Percentiles rank a stretch among this genome's conserved stretches.
Conservation (phyloP, 2,888 invertebrate species). For the Teinopalpus imperialis region DNA sequence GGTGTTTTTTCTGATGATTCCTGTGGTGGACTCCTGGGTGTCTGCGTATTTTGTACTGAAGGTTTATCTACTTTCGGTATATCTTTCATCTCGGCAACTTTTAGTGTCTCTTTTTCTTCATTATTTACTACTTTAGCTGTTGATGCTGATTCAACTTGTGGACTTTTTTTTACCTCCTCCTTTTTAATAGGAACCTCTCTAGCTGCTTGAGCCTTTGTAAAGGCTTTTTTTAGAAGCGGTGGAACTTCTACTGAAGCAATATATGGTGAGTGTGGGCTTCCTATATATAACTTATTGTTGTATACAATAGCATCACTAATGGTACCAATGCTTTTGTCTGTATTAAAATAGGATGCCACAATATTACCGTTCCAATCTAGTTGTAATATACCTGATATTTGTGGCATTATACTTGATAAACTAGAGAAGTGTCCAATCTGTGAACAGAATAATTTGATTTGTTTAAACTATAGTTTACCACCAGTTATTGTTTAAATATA, state of each 20-base stretch:
- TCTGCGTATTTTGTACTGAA: slow-evolving; percentile 5
- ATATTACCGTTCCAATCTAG: slow-evolving; percentile 88
- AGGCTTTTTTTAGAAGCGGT: slow-evolving; percentile 69
- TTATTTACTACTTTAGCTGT: slow-evolving; percentile 34
- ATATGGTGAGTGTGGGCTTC: slow-evolving; percentile 84
- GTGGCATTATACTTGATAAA: slow-evolving; percentile 52
- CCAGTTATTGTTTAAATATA: too few relatives aligned
- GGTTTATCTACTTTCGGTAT: slow-evolving; percentile 8
- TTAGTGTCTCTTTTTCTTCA: slow-evolving; percentile 43
- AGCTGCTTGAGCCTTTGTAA: slow-evolving; percentile 29
- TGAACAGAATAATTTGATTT: slow-evolving; percentile 35
- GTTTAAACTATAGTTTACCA: slow-evolving; percentile 5
- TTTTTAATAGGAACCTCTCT: background rate
- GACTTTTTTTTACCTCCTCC: slow-evolving; percentile 9
- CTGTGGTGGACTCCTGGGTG: background rate
- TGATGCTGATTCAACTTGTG: slow-evolving; percentile 25
- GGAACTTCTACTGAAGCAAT: slow-evolving; percentile 84
- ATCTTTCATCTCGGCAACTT: slow-evolving; percentile 31
- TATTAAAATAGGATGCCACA: slow-evolving; percentile 84
- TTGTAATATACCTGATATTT: slow-evolving; percentile 82
- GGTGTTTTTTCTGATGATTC: slow-evolving; percentile 6
- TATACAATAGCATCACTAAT: slow-evolving; percentile 86
- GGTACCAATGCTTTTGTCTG: slow-evolving; percentile 73
- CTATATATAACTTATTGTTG: slow-evolving; percentile 84
- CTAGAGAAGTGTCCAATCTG: slow-evolving; percentile 86